Conservation (phyloP, 2,888 invertebrate species). For the Tanytarsus gracilentus region DNA sequence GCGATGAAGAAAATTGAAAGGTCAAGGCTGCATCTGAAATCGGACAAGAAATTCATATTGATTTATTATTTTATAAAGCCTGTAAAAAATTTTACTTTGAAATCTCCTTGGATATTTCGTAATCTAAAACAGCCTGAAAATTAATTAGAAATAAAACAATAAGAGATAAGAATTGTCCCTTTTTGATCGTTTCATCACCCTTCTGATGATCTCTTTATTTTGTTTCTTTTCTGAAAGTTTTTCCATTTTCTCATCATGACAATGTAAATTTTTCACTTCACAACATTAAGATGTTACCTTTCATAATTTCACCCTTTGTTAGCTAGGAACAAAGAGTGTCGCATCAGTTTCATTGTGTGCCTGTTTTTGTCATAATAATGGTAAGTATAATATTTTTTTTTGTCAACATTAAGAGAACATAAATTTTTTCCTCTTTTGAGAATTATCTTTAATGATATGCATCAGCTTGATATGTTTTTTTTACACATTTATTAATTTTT, state of each 20-base stretch:
- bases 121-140: neutral
- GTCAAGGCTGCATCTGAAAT: too few relatives aligned
- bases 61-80: too few relatives aligned
- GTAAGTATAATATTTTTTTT: neutral
- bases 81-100: too few relatives aligned
- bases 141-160: neutral
- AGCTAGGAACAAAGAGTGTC: neutral
- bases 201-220: constrained; percentile 2
- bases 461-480: constrained; percentile 10
- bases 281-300: neutral
- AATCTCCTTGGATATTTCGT: too few relatives aligned
- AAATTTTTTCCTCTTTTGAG: neutral
- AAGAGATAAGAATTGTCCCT: neutral
- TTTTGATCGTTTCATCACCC: constrained; percentile 13
- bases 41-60: too few relatives aligned
- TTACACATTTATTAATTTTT: neutral
- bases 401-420: constrained; percentile 25
- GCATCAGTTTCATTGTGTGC: constrained; percentile 2
- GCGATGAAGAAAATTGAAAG: too few relatives aligned
- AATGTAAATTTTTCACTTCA: neutral
- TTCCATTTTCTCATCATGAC: neutral
- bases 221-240: neutral
- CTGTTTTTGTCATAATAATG: neutral
- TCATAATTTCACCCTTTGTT: neutral
- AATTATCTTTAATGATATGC: constrained; percentile 17